Conservation (phyloP, 2,888 invertebrate species). For the Parapristionchus giblindavisi region DNA sequence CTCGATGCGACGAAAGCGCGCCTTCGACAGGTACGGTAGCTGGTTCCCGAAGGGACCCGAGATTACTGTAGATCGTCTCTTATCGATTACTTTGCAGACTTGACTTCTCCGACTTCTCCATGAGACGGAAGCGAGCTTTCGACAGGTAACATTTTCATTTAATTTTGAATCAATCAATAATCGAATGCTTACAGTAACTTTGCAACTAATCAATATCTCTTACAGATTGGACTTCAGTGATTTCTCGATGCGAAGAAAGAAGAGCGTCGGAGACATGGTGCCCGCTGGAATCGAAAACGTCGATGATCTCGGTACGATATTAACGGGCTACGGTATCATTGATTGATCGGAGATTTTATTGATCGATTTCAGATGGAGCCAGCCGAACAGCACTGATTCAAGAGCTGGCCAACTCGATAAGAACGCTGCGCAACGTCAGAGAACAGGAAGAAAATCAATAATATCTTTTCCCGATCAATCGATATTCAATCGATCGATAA, state of each 20-base stretch:
- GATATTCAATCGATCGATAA: neutral
- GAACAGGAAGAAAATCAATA: constrained; percentile 19
- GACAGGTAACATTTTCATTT: constrained; percentile 21
- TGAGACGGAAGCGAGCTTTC: constrained; percentile 35
- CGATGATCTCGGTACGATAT: constrained; percentile 19
- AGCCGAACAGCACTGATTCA: constrained; percentile 13
- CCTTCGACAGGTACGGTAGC: constrained; percentile 31
- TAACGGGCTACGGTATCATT: too few relatives aligned
- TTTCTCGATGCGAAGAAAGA: constrained; percentile 5
- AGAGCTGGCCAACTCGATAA: constrained; percentile 19
- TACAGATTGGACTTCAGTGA: constrained; percentile 18
- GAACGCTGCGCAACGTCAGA: constrained; percentile 11
- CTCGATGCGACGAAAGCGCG: constrained; percentile 24
- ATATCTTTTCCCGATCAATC: constrained; percentile 12
- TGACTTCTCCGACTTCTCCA: constrained; percentile 31
- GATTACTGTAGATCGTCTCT: too few relatives aligned
- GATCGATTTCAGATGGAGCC: neutral
- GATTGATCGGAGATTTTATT: too few relatives aligned
- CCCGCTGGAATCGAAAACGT: constrained; percentile 23
- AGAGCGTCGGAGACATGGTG: neutral
- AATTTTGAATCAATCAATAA: too few relatives aligned
- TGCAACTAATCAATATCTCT: neutral
- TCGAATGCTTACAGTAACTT: neutral
- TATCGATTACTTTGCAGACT: too few relatives aligned
- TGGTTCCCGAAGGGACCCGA: too few relatives aligned